Base-by-base conservation (phyloP, 2,888 invertebrate genomes). In the Phymatocera aterrima region DNA sequence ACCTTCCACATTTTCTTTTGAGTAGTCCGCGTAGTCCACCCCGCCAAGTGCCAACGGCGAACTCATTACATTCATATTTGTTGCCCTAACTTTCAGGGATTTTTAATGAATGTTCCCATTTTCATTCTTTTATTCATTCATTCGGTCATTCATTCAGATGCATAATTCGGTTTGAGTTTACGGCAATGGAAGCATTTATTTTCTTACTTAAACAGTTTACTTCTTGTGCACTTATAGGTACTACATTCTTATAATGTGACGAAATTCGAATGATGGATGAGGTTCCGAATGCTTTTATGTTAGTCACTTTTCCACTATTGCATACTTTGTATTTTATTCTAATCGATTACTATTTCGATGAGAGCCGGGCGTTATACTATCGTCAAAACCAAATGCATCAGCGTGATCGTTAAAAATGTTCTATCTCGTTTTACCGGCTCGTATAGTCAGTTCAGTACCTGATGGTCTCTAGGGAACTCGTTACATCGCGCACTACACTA, bases 31-130 rank as follows among this genome's bases (percentile, higher is more conserved):
- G 64, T 37, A n/a, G n/a, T 43, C 1, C 43, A 43, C 34, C 37
- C 18, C 64, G 5, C 8, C 64, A 64, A 64, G 64, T 64, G 37
- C 64, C 18, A 64, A 64, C 64, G 64, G 34, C 34, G 21, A 64
- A 64, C 64, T 64, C 64, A 64, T 64, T 64, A 64, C 64, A 64
- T 64, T 64, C 37, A 64, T 64, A 64, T 64, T 64, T 64, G 37
- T 15, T n/a, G 18, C 18, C 10, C 15, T 15, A 43, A 43, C 15
- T 64, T 12, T 57, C 24, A 57, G 8, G 15, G 37, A 64, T 64
- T 64, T 64, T 37, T 8, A n/a, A n/a, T n/a, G n/a, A n/a, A n/a
- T n/a, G n/a, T n/a, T n/a, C n/a, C n/a, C n/a, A n/a, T n/a, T n/a
- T n/a, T n/a, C n/a, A n/a, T n/a, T n/a, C n/a, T n/a, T n/a, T n/a